Base-by-base conservation (phyloP, 1,140 invertebrate genomes). In the Psilanteris sp. region DNA sequence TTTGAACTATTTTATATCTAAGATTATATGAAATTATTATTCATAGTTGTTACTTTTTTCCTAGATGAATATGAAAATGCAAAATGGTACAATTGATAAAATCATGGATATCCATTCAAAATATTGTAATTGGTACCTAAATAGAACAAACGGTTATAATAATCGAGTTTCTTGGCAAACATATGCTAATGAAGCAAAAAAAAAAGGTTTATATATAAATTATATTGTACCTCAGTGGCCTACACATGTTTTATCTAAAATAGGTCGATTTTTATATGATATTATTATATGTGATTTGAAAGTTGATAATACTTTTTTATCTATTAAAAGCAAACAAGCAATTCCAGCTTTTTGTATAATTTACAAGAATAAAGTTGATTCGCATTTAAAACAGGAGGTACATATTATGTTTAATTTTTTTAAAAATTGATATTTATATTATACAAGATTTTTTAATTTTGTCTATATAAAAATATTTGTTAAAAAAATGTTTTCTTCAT, bases 221-320 rank as follows among this genome's bases (percentile, higher is more conserved):
- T 55, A 87, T 1, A 88, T 88, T 26, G 90, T 92, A 72, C 87
- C 90, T 9, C 79, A 84, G 0, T 96, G 95, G 95, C 92, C 94
- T 0, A 74, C 81, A 2, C 86, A 89, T 64, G 89, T 93, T 5
- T 80, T 92, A 3, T 81, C 85, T 8, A 90, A 89, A 29, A 87
- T 94, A 20, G 96, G 96, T 10, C 93, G 93, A 78, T 96, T 97
- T 83, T 89, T 98, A 0, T 97, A 96, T 80, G 93, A 95, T 43
- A 95, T 97, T 18, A 93, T 98, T 5, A 90, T 97, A 59, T 92
- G 93, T 37, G 95, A 97, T 84, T 88, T 97, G 6, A 96, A 96
- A 88, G 90, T 97, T 57, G 91, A 96, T 85, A 87, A 92, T 3
- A 93, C 93, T 78, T 86, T 92, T 44, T 88, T 93, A 82, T 90